A percentile compares a stretch with the other conserved stretches of the same genome.
Conservation (phyloP, 1,140 invertebrate genomes). For the Drosophila orena region DNA sequence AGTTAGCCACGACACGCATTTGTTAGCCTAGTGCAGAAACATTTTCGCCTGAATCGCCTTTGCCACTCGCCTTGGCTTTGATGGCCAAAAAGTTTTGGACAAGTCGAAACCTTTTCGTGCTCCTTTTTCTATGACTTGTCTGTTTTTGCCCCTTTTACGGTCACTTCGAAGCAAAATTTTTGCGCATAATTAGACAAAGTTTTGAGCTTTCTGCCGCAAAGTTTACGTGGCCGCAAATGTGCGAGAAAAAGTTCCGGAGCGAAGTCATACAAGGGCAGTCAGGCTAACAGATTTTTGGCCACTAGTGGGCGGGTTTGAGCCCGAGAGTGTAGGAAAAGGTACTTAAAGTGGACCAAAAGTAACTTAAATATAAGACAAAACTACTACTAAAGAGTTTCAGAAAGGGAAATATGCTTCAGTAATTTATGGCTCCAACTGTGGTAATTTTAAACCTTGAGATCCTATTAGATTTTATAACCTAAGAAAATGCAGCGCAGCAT, state of each 20-base stretch:
- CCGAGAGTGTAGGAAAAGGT: neutral
- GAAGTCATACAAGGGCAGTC: slow-evolving; percentile 33
- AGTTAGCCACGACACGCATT: slow-evolving; percentile 73
- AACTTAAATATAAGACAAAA: neutral
- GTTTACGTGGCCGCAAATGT: slow-evolving; percentile 69
- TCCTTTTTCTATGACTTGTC: slow-evolving; percentile 40
- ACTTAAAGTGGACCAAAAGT: neutral
- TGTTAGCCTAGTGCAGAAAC: slow-evolving; percentile 55
- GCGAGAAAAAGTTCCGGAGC: slow-evolving; percentile 42
- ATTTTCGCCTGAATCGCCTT: slow-evolving; percentile 42
- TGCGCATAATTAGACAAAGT: slow-evolving; percentile 82
- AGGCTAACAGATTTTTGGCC: slow-evolving; percentile 37
- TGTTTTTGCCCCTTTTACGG: slow-evolving; percentile 61
- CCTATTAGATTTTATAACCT: neutral
- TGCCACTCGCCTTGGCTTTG: slow-evolving; percentile 3
- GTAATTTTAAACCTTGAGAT: neutral
- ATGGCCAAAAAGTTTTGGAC: slow-evolving; percentile 31
- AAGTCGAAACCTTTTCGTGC: slow-evolving; percentile 50
- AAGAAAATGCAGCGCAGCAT: neutral
- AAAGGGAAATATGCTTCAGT: neutral
- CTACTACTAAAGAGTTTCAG: neutral
- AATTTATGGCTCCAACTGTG: neutral
- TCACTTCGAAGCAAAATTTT: slow-evolving; percentile 73
- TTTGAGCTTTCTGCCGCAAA: slow-evolving; percentile 53
- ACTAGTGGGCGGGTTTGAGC: neutral